Evolutionary conservation across 2,797 vertebrate genomes (phyloP).

Genomic region (Podarcis siculus): DNA sequence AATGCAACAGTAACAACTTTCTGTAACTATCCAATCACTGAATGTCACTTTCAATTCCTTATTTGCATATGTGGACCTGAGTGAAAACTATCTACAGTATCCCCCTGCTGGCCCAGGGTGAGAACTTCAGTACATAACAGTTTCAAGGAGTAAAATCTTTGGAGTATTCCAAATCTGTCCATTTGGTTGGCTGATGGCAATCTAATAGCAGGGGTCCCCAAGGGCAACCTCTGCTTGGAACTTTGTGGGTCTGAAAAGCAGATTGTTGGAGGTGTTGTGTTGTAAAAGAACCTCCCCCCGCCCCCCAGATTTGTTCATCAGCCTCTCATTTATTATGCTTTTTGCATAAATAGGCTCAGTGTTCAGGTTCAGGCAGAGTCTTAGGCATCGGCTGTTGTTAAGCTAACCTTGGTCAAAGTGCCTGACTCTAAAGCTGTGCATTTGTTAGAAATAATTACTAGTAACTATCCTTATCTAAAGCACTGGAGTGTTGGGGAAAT

Average conservation of each 20-base stretch:
- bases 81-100: no score
- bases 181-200: background rate
- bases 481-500: background rate
- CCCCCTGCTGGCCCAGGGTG: no score
- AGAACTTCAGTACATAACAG: no score
- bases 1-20: no score
- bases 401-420: background rate
- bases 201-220: background rate
- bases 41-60: no score
- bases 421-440: background rate
- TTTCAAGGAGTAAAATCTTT: background rate
- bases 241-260: background rate
- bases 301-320: background rate
- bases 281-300: background rate
- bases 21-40: no score
- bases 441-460: slow-evolving; percentile 7
- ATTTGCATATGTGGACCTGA: no score
- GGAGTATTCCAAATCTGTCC: background rate
- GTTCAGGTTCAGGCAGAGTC: background rate
- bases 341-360: background rate
- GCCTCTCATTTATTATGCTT: background rate
- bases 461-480: background rate
- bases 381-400: background rate
- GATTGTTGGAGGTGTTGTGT: background rate
- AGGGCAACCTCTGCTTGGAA: background rate